phyloP scores from a whole-genome alignment of 2,797 vertebrate species.

The Pterois miles region DNA sequence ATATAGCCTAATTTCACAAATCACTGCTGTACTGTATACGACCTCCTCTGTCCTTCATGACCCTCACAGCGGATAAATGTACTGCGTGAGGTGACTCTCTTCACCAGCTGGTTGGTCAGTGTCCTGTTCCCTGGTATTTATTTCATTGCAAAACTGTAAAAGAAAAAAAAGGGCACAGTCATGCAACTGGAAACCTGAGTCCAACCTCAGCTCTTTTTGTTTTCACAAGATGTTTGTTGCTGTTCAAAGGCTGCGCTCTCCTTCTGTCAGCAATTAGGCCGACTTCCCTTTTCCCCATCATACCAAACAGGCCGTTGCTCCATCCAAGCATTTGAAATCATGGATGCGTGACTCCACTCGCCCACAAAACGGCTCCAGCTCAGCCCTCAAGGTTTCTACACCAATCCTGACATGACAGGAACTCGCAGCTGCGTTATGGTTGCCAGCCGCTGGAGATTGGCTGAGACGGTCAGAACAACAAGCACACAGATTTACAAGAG shows the following conservation, averaged over 20 bases:
- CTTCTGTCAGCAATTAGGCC: constrained; percentile 68
- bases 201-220: constrained; percentile 28
- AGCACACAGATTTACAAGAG: constrained; percentile 11
- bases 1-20: too few species aligned
- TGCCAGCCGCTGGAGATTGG: constrained; percentile 51
- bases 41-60: too few species aligned
- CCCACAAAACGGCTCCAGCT: constrained; percentile 63
- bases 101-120: constrained; percentile 26
- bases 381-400: constrained; percentile 71
- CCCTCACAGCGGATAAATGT: not conserved
- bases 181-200: not conserved
- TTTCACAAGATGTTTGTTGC: constrained; percentile 55
- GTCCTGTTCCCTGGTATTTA: constrained; percentile 16
- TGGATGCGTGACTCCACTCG: constrained; percentile 71
- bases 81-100: constrained; percentile 2
- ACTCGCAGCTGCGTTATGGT: constrained; percentile 73
- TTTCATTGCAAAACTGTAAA: constrained; percentile 34
- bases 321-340: constrained; percentile 69
- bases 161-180: not conserved
- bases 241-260: constrained; percentile 42
- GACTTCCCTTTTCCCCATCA: constrained; percentile 43
- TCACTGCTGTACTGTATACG: too few species aligned
- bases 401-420: constrained; percentile 71
- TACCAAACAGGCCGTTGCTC: constrained; percentile 56
- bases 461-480: constrained; percentile 44